These are phyloP conservation scores for Lucinisca nassula DNA, from an alignment of 2,888 invertebrate genomes.

Conservation along the genomic window DNA sequence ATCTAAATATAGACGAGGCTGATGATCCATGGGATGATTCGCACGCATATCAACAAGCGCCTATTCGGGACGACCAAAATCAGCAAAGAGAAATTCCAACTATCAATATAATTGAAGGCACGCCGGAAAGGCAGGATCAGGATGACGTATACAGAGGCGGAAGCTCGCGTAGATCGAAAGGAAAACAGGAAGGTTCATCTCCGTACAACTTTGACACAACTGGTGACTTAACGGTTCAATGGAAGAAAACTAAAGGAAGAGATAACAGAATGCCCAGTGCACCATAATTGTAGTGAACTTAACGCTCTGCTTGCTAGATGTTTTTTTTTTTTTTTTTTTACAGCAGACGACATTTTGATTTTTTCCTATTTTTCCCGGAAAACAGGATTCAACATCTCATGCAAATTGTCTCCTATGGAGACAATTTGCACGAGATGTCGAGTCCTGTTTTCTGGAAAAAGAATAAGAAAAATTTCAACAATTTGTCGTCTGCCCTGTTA, in stretches of 20 bases:
- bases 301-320: too few relatives aligned
- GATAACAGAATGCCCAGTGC: slow-evolving; percentile 35
- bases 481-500: too few relatives aligned
- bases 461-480: too few relatives aligned
- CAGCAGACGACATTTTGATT: not conserved
- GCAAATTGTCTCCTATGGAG: not conserved
- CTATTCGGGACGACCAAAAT: slow-evolving; percentile 3
- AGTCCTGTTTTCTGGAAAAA: not conserved
- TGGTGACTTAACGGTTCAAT: slow-evolving; percentile 44
- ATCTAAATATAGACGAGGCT: slow-evolving; percentile 18
- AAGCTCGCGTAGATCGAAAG: slow-evolving; percentile 1
- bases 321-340: too few relatives aligned
- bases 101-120: not conserved
- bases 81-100: not conserved
- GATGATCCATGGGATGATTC: slow-evolving; percentile 16
- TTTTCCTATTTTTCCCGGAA: not conserved
- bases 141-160: not conserved
- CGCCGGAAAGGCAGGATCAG: not conserved
- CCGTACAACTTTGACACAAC: not conserved
- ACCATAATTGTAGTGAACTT: too few relatives aligned
- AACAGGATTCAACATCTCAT: not conserved
- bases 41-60: slow-evolving; percentile 26
- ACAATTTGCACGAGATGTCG: not conserved
- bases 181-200: not conserved
- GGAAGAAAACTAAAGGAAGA: slow-evolving; percentile 40